Percentiles rank a stretch among this genome's conserved stretches.
Evolutionary conservation across 2,113 vertebrate genomes (phyloP).

Genomic region (Dryoscopus gambensis): DNA sequence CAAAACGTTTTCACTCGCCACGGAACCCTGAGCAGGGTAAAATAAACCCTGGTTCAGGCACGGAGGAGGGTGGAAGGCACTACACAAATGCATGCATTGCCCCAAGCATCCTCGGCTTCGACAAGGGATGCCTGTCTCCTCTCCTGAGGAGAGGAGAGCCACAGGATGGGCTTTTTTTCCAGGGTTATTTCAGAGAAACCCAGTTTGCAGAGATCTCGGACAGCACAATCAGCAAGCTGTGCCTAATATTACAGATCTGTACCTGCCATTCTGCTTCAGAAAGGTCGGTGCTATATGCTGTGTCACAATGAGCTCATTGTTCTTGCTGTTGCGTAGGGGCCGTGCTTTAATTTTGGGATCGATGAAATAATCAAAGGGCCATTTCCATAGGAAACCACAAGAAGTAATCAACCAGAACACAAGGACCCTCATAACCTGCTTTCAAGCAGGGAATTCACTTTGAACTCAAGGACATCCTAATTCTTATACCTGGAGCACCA

Average conservation of each 20-base stretch:
- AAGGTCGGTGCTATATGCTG: not conserved
- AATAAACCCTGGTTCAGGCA: not conserved
- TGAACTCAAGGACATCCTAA: not conserved
- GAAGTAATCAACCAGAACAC: slow-evolving; percentile 21
- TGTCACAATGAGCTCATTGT: not conserved
- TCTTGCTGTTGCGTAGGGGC: not conserved
- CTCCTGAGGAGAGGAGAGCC: not conserved
- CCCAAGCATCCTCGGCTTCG: accelerated
- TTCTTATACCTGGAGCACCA: not conserved
- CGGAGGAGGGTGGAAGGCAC: not conserved
- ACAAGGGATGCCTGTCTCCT: not conserved
- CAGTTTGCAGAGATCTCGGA: not conserved
- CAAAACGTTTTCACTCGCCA: not conserved
- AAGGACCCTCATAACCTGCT: not conserved
- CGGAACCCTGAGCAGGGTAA: not conserved
- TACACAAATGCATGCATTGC: not conserved
- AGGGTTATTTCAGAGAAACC: not conserved
- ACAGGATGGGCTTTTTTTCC: not conserved
- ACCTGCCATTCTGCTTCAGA: not conserved
- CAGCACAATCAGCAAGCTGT: not conserved
- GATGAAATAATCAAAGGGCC: not conserved
- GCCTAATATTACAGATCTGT: not conserved
- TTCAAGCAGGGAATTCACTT: not conserved
- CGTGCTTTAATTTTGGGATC: not conserved
- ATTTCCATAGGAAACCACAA: not conserved